phyloP scores from a whole-genome alignment of 1,140 invertebrate genomes.

The Eriocheir sinensis region DNA sequence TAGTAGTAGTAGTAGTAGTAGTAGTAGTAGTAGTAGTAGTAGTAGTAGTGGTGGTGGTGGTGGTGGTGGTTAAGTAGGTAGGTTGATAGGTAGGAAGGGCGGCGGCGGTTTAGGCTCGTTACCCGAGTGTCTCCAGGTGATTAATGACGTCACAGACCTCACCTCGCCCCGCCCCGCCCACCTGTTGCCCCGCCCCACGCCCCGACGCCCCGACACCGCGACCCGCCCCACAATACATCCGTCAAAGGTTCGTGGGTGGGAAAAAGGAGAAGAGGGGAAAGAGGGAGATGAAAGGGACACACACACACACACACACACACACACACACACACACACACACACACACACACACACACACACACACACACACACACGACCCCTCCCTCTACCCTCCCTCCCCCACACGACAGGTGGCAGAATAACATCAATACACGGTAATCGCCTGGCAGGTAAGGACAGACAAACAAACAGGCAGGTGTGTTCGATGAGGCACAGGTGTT shows the following conservation, averaged over 20 bases:
- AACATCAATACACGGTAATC: too few species aligned
- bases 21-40: too few species aligned
- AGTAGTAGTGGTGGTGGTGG: too few species aligned
- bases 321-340: background rate
- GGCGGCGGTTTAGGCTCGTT: background rate
- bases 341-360: background rate
- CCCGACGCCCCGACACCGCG: background rate
- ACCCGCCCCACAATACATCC: background rate
- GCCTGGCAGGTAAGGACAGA: too few species aligned
- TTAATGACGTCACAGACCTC: constrained; percentile 56
- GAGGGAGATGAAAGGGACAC: background rate
- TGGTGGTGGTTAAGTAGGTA: too few species aligned
- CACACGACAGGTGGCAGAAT: background rate
- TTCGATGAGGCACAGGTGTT: too few species aligned
- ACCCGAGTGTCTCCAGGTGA: constrained; percentile 38
- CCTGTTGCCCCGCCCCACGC: background rate
- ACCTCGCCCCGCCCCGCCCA: background rate
- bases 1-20: too few species aligned
- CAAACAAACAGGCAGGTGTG: too few species aligned
- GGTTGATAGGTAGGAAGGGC: constrained; percentile 46
- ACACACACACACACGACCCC: too few species aligned
- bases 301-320: background rate
- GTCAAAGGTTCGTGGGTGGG: background rate
- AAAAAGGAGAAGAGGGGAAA: background rate
- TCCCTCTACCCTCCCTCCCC: background rate